Conservation (phyloP, 2,888 invertebrate genomes). For the Glaucopsyche alexis region DNA sequence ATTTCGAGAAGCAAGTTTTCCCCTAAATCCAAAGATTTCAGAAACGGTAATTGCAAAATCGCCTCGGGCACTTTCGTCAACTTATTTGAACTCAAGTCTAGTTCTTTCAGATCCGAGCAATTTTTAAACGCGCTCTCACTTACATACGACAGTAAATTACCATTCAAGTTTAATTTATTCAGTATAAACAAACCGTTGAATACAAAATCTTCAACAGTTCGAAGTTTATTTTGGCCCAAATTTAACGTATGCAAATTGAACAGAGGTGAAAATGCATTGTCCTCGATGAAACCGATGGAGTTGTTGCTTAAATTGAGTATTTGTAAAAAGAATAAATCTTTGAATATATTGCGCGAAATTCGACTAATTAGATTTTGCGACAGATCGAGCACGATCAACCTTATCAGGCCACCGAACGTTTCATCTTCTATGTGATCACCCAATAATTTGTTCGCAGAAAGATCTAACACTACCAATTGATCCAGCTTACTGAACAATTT, state of each 20-base stretch:
- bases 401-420: slow-evolving; percentile 91
- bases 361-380: slow-evolving; percentile 90
- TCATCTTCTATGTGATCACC: slow-evolving; percentile 92
- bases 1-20: slow-evolving; percentile 93
- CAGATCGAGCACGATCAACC: slow-evolving; percentile 91
- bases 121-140: slow-evolving; percentile 91
- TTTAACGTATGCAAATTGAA: slow-evolving; percentile 94
- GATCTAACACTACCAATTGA: slow-evolving; percentile 91
- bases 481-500: slow-evolving; percentile 91
- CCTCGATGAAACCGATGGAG: slow-evolving; percentile 89
- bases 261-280: slow-evolving; percentile 91
- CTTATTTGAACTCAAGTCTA: slow-evolving; percentile 93
- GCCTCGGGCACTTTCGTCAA: slow-evolving; percentile 91
- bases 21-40: slow-evolving; percentile 94
- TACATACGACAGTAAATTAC: slow-evolving; percentile 88
- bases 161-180: slow-evolving; percentile 90
- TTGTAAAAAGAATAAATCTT: slow-evolving; percentile 92
- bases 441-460: slow-evolving; percentile 91
- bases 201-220: slow-evolving; percentile 87
- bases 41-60: slow-evolving; percentile 87
- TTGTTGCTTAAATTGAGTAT: slow-evolving; percentile 92
- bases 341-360: slow-evolving; percentile 90
- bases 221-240: slow-evolving; percentile 91
- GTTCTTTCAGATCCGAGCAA: slow-evolving; percentile 92
- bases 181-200: slow-evolving; percentile 92